Evolutionary conservation across 2,888 invertebrate genomes (phyloP), one percentile per base, ranked within the genome.

Genomic region (Leucophenga montana): DNA sequence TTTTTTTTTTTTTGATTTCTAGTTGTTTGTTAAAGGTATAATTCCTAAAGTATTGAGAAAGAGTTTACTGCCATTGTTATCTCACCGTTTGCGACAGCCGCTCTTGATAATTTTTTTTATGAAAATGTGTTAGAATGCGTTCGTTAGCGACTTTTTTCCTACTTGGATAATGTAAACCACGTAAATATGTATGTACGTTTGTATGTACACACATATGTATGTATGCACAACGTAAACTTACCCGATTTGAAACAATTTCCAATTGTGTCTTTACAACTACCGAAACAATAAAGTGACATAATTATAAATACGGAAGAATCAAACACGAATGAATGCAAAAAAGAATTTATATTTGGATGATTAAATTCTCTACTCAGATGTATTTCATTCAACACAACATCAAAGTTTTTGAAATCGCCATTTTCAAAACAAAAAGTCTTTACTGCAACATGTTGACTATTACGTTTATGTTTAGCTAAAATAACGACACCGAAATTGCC

Each of bases 211-310:
- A 39, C 8, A 8, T 39, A 39, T 5, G 8, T 39, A 39, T 39
- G 44, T 5, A 22, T 13, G 14, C 3, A 1, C 9, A 16, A 59
- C 5, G 22, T 16, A n/a, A n/a, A 1, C 72, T 73, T 73, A 86
- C 87, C 87, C 22, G 86, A 82, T 18, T 71, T 91, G 87, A 95
- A 97, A 89, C 94, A 94, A 76, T 92, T 92, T 80, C 92, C 91
- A 8, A 97, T 90, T 75, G 96, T 91, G 85, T 95, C 94, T 71
- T 93, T 91, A 83, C 95, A 95, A 0, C 96, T 96, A 3, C 96
- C 95, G 85, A 93, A 95, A 31, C 92, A 93, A 94, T 96, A 95
- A 11, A 95, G 90, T 0, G 96, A 96, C 76, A 94, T 93, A 16
- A 96, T 92, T 6, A 95, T 92, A 88, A 93, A 95, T 44, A 97